phyloP scores from a whole-genome alignment of 1,140 invertebrate species.

The Babylonia areolata region DNA sequence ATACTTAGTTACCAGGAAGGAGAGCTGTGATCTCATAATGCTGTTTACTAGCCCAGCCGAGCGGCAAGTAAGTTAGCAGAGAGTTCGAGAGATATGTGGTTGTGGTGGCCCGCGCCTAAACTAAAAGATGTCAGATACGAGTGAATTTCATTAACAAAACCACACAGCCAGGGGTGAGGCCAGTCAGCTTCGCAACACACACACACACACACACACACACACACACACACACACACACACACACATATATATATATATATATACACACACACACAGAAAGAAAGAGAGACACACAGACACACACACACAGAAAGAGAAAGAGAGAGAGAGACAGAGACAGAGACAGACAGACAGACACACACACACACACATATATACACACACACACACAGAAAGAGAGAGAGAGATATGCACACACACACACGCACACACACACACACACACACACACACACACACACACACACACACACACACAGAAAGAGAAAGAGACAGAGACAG shows the following conservation, averaged over 20 bases:
- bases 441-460: conserved; percentile 28
- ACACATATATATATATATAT: neutral
- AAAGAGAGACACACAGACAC: neutral
- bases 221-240: conserved; percentile 9
- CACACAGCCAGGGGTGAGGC: too few species aligned
- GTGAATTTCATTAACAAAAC: too few species aligned
- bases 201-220: neutral
- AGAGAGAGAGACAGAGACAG: neutral
- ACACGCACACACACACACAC: neutral
- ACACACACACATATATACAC: neutral
- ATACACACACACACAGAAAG: neutral
- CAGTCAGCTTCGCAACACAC: neutral
- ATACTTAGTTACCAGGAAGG: too few species aligned
- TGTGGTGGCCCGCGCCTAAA: too few species aligned
- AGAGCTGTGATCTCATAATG: too few species aligned
- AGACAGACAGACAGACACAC: neutral
- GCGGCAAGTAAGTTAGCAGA: too few species aligned
- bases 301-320: too few species aligned
- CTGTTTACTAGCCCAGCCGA: too few species aligned
- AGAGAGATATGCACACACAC: neutral
- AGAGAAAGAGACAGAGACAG: neutral
- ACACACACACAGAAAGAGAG: conserved; percentile 12
- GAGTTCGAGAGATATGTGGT: too few species aligned
- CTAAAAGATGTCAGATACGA: too few species aligned
- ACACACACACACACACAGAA: neutral